Base-by-base conservation (phyloP, 2,113 vertebrate species). In the Camarhynchus parvulus region DNA sequence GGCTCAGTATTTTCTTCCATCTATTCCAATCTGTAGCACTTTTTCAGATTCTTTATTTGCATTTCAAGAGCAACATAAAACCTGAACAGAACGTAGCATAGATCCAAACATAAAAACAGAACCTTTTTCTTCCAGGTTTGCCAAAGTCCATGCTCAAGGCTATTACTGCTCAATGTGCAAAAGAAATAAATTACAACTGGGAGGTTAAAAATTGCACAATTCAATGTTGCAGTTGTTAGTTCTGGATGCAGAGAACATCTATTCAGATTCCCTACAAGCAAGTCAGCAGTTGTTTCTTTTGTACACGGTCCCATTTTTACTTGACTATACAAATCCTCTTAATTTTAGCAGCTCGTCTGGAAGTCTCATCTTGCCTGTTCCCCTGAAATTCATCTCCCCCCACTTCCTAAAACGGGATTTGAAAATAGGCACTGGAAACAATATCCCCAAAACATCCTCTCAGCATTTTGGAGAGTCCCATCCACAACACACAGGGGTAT, bases 241-340 rank as follows among this genome's bases (percentile, higher is more conserved):
- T 93, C 96, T 96, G 92, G 92, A 91, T 42, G 64, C 83, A 83
- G 63, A 78, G 72, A 81, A 80, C 52, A 63, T 56, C 56, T 83
- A 70, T 83, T 85, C 93, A 67, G 67, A 91, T 63, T 55, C 75
- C 87, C 90, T 75, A 63, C 49, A 63, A 94, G 88, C 94, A 96
- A 96, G 90, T 86, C 88, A 88, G 90, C 85, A 91, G 90, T 88
- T 96, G 92, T 94, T 97, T 94, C 92, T 94, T 83, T 94, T 95
- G 94, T 95, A 91, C 64, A 10, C 3, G 0, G 20, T 90, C 93
- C 91, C 93, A 77, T 52, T 94, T 94, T 64, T 25, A 90, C 93
- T 95, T 88, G 87, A 94, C 90, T 95, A 35, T 39, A 92, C 94
- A 91, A 95, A 96, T 88, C 90, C 91, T 59, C 87, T 95, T 88